Base-by-base conservation (phyloP, 2,888 invertebrate genomes). In the Sthenelais limicola region DNA sequence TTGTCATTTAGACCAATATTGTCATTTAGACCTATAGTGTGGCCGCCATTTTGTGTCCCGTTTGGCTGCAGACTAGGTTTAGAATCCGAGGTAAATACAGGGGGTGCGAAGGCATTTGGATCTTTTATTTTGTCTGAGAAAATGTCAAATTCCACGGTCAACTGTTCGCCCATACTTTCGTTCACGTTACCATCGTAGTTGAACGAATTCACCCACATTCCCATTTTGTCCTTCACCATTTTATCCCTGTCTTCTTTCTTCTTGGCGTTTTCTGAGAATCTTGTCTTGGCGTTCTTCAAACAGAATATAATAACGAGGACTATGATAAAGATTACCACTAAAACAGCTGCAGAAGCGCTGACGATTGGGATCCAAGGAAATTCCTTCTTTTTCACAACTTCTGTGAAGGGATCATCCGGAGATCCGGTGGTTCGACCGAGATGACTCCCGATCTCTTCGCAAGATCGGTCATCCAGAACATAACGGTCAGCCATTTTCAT, bases 161-260 rank as follows among this genome's bases (percentile, higher is more conserved):
- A 2, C 62, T 62, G 62, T 43, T 62, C 62, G 24, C 62, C 38
- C 62, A 62, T 62, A 4, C 38, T 21, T 24, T 62, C 62, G 4
- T 62, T 18, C 38, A 62, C 62, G 26, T 62, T 38, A 15, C 62
- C 62, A 28, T 62, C 62, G 43, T 24, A 62, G 62, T 38, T 62
- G 24, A 62, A 62, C 9, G 9, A 26, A 21, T 15, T 62, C 21
- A 62, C 62, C 62, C 62, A 62, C n/a, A 15, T 18, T 1, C 38
- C 38, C 62, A 62, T 62, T 28, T 62, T 62, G 62, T 62, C 62
- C 35, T 62, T 62, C 5, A 62, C 62, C 24, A 62, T 62, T n/a
- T 62, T 35, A 15, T 62, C 62, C 7, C 26, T 21, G 12, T 62
- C 38, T 38, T 62, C 38, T 43, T 62, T 62, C 38, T 38, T 35